Evolutionary conservation across 2,888 invertebrate species (phyloP).

Genomic region (Platycheirus albimanus): DNA sequence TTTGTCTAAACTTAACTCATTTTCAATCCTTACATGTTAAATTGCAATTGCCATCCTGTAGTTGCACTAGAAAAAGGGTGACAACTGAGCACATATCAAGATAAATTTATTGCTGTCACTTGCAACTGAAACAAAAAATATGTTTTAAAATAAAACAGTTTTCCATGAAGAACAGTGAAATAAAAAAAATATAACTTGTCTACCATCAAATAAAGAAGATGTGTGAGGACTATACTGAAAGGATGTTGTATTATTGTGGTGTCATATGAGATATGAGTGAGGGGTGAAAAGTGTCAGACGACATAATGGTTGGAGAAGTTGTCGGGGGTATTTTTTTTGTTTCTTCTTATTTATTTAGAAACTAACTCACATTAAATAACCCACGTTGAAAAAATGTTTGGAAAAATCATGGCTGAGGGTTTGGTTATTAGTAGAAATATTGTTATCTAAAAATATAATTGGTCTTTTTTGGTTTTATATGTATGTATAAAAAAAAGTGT

Average conservation of each 20-base stretch:
- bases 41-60: slow-evolving; percentile 58
- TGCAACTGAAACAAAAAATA: slow-evolving; percentile 32
- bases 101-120: slow-evolving; percentile 60
- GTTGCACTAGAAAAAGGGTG: slow-evolving; percentile 25
- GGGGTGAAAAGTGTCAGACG: slow-evolving; percentile 32
- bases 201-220: slow-evolving; percentile 36
- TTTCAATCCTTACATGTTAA: slow-evolving; percentile 54
- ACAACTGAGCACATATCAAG: slow-evolving; percentile 54
- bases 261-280: neutral
- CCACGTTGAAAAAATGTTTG: slow-evolving; percentile 2
- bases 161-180: slow-evolving; percentile 7
- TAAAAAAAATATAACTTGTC: slow-evolving; percentile 29
- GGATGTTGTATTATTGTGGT: slow-evolving; percentile 18
- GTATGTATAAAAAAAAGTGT: too few relatives aligned
- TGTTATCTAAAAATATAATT: too few relatives aligned
- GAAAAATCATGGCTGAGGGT: neutral
- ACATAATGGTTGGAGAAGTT: slow-evolving; percentile 42
- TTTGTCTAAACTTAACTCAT: slow-evolving; percentile 28
- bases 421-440: too few relatives aligned
- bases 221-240: slow-evolving; percentile 41
- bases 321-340: neutral
- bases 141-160: neutral
- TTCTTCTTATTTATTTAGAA: too few relatives aligned
- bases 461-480: too few relatives aligned
- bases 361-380: slow-evolving; percentile 28